Base-by-base conservation (phyloP, 1,140 invertebrate genomes). In the Cyrtorhinus lividipennis region DNA sequence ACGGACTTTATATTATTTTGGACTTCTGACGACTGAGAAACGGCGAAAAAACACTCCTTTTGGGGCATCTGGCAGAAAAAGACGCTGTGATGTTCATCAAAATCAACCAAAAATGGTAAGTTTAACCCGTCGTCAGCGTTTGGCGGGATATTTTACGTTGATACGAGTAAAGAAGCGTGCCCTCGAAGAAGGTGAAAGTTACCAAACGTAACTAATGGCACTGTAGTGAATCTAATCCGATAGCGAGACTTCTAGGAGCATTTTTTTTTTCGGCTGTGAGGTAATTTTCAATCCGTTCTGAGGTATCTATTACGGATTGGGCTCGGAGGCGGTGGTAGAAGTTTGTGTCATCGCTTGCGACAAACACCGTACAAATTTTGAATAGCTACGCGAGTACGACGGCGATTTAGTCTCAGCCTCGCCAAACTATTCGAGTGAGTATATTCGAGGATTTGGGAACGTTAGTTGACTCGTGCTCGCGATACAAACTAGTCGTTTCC, bases 111-210 rank as follows among this genome's bases (percentile, higher is more conserved):
- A n/a, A n/a, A n/a, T n/a, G n/a, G n/a, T n/a, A n/a, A n/a, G n/a
- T n/a, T n/a, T n/a, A n/a, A n/a, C n/a, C n/a, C n/a, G n/a, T n/a
- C n/a, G n/a, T n/a, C n/a, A n/a, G n/a, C n/a, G n/a, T n/a, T n/a
- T n/a, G n/a, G n/a, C n/a, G n/a, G n/a, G n/a, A n/a, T n/a, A n/a
- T n/a, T n/a, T n/a, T n/a, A n/a, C n/a, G n/a, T n/a, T n/a, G n/a
- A n/a, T n/a, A n/a, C n/a, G n/a, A n/a, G n/a, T n/a, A n/a, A n/a
- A n/a, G n/a, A n/a, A n/a, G n/a, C n/a, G n/a, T n/a, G n/a, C n/a
- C n/a, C n/a, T n/a, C n/a, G n/a, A n/a, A n/a, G n/a, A n/a, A 38
- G 48, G 48, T 53, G 48, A 53, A 53, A 53, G 48, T 53, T 53
- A 20, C 18, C 18, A 5, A 38, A 38, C 30, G 30, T 38, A 38